Percentiles rank a stretch among this genome's conserved stretches.
Evolutionary conservation across 2,888 invertebrate genomes (phyloP).

Genomic region (Lysandra coridon): DNA sequence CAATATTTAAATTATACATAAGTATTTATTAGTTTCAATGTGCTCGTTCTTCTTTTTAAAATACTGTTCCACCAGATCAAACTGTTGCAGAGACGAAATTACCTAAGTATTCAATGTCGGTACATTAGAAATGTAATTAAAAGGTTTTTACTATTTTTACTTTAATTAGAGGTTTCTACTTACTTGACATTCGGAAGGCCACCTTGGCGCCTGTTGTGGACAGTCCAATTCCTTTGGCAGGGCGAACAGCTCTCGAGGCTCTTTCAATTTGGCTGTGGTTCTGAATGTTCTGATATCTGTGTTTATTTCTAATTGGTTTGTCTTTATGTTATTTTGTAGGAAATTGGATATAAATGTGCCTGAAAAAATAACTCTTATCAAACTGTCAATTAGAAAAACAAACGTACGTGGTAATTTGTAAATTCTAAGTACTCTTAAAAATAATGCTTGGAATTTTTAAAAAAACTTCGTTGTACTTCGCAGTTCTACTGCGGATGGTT

Average conservation of each 20-base stretch:
- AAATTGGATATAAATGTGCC: constrained; percentile 83
- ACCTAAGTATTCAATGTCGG: too few relatives aligned
- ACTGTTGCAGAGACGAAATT: too few relatives aligned
- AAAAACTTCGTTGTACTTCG: neutral
- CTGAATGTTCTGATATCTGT: constrained; percentile 83
- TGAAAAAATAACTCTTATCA: constrained; percentile 43
- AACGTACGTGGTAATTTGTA: neutral
- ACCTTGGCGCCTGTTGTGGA: constrained; percentile 89
- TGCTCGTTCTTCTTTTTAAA: too few relatives aligned
- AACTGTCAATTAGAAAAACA: constrained; percentile 39
- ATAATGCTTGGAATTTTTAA: neutral
- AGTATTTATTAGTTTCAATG: too few relatives aligned
- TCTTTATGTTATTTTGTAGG: constrained; percentile 83
- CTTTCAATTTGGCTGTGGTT: constrained; percentile 83
- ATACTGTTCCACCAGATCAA: too few relatives aligned
- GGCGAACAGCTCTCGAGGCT: constrained; percentile 86
- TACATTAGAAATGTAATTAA: neutral
- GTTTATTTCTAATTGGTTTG: constrained; percentile 84
- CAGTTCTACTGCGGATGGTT: neutral
- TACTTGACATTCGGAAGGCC: constrained; percentile 95
- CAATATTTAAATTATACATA: too few relatives aligned
- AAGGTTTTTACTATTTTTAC: neutral
- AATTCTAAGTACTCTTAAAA: neutral
- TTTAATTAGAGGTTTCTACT: constrained; percentile 41
- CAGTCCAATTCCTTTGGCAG: constrained; percentile 85